Base-by-base conservation (phyloP, 1,140 invertebrate species). In the Araneus ventricosus region DNA sequence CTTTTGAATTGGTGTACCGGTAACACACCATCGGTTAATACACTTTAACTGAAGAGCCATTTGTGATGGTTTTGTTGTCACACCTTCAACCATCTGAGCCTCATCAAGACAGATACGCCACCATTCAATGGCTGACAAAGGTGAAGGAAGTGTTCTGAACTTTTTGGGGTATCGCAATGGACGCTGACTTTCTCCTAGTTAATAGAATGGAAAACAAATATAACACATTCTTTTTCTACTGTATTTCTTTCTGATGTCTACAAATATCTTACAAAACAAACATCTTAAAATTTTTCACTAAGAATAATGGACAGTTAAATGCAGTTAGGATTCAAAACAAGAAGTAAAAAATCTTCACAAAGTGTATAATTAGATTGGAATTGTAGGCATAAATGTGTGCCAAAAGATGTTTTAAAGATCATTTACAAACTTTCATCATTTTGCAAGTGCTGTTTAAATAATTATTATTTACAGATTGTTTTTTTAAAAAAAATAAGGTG, bases 81-180 rank as follows among this genome's bases (percentile, higher is more conserved):
- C 95, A 93, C 96, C 96, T 95, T 98, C 97, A 1, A 98, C 97
- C 96, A 97, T 97, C 95, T 98, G 97, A 63, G 97, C 97, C 96
- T 98, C 97, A 95, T 98, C 97, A 22, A 98, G 95, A 95, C 97
- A 97, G 39, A 98, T 95, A 67, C 97, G 96, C 97, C 97, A 98
- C 97, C 97, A 98, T 84, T 97, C 95, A 0, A 98, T 96, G 94
- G 96, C 96, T 1, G 96, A 95, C 1, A 98, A 95, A 7, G 97
- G 97, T 45, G 96, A 96, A 7, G 96, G 96, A 17, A 96, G 95
- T 0, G 96, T 95, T 95, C 96, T 96, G 94, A 97, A 97, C 89
- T 96, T 95, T 93, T 97, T 96, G 5, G 96, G 95, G 94, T 96
- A 94, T 17, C 97, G 95, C 41, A 97, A 96, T 82, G 84, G 14